Evolutionary conservation across 2,797 vertebrate species (phyloP).

Genomic region (Chromobotia macracanthus): DNA sequence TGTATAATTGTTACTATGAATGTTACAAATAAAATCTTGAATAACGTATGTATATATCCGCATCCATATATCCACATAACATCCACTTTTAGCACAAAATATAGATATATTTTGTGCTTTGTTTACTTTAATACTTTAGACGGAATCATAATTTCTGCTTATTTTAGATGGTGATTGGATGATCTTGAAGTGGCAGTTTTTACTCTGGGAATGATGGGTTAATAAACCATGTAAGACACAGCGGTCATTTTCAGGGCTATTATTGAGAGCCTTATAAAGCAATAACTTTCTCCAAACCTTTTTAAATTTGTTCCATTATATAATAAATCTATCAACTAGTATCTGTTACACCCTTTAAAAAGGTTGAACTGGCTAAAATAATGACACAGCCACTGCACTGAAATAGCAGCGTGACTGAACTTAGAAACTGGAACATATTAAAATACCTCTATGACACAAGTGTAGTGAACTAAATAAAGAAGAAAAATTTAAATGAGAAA

Average conservation of each 20-base stretch:
- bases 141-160: too few species aligned
- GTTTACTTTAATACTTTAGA: too few species aligned
- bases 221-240: constrained; percentile 5
- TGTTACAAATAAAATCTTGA: too few species aligned
- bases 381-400: not conserved
- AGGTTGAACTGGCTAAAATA: not conserved
- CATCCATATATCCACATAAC: too few species aligned
- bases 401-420: not conserved
- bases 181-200: constrained; percentile 13
- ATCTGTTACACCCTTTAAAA: constrained; percentile 18
- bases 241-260: too few species aligned
- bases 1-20: too few species aligned
- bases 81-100: too few species aligned
- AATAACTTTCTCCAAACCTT: not conserved
- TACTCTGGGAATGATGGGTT: too few species aligned
- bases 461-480: constrained; percentile 25
- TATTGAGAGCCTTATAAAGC: not conserved
- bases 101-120: too few species aligned
- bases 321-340: not conserved
- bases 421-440: constrained; percentile 11
- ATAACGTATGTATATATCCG: too few species aligned
- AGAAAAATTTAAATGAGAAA: constrained; percentile 29
- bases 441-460: constrained; percentile 31
- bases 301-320: constrained; percentile 43
- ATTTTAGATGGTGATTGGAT: too few species aligned